Evolutionary conservation across 2,113 vertebrate species (phyloP).

Genomic region (Hemicordylus capensis): DNA sequence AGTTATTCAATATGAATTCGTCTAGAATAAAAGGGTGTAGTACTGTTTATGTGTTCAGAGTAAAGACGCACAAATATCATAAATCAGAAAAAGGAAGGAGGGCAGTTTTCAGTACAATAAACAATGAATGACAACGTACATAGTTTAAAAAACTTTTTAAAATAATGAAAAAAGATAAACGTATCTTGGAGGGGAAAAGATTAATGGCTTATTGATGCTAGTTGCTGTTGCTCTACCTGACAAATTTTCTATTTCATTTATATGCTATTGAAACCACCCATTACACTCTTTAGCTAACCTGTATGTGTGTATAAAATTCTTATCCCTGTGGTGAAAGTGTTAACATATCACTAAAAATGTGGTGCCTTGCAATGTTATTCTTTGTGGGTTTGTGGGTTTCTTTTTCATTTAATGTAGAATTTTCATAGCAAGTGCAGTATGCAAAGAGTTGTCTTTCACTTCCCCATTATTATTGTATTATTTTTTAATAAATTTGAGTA

Average conservation of each 20-base stretch:
- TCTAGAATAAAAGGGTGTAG: not conserved
- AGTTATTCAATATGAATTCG: not conserved
- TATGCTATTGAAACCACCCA: conserved; percentile 13
- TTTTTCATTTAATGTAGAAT: conserved; percentile 29
- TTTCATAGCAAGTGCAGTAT: conserved; percentile 12
- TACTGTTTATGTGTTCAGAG: not conserved
- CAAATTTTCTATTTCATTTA: not conserved
- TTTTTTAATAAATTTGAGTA: conserved; percentile 6
- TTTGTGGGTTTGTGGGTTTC: conserved; percentile 5
- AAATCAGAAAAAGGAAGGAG: not conserved
- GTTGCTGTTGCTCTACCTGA: not conserved
- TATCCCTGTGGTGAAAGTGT: no score
- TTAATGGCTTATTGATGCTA: not conserved
- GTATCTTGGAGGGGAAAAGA: not conserved
- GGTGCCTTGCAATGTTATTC: not conserved
- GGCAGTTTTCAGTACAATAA: not conserved
- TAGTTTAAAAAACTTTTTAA: not conserved
- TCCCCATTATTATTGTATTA: not conserved
- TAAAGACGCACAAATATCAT: not conserved
- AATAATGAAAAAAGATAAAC: not conserved
- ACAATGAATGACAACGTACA: not conserved
- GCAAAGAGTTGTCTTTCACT: conserved; percentile 20
- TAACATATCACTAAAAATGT: not conserved
- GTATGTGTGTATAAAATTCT: conserved; percentile 6
- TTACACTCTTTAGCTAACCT: conserved; percentile 1